Base-by-base conservation (phyloP, 2,797 vertebrate species). In the Corythornis leucogaster region DNA sequence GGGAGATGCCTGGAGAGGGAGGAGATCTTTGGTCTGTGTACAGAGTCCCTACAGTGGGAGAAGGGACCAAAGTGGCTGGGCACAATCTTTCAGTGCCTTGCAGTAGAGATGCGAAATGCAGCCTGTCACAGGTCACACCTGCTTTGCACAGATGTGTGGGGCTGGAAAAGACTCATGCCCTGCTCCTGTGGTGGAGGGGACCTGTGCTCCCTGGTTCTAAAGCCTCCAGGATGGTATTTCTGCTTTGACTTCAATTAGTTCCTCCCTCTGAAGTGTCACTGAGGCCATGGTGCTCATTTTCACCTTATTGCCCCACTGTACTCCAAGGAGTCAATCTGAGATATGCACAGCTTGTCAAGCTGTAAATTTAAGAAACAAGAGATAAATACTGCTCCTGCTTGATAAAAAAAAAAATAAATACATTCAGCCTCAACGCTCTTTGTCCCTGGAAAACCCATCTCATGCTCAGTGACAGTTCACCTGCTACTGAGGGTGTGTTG, bases 351-450 rank as follows among this genome's bases (percentile, higher is more conserved):
- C 33, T 86, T 83, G 74, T 66, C 54, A 75, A 81, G 64, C 63
- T 84, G 75, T 87, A 92, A 73, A 91, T 69, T 57, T 22, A 58
- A 85, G 90, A 89, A 69, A 1, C 26, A 66, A 66, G 67, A 90
- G 69, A 92, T 69, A 94, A 92, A 31, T n/a, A 62, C 50, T 80
- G 78, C 73, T 86, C 53, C 77, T 79, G 61, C 64, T 92, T 80
- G 77, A 85, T 64, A 93, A 95, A 69, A 28, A 38, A 38, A 38
- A 70, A 94, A 90, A 68, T 40, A 75, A 80, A 81, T 42, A 35
- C 13, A 40, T 55, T 68, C 31, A 40, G 64, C 54, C 86, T 42
- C 1, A 2, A 67, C 62, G 71, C 45, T 73, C 81, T 89, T 93
- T 94, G 71, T 80, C 75, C 81, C 92, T 46, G 75, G n/a, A 87